Percentiles rank a stretch among this genome's conserved stretches.
These are phyloP conservation scores for Hydractinia echinata DNA, from an alignment of 30 jellyfish, hydroid and myxozoan species.

Conservation along the genomic window DNA sequence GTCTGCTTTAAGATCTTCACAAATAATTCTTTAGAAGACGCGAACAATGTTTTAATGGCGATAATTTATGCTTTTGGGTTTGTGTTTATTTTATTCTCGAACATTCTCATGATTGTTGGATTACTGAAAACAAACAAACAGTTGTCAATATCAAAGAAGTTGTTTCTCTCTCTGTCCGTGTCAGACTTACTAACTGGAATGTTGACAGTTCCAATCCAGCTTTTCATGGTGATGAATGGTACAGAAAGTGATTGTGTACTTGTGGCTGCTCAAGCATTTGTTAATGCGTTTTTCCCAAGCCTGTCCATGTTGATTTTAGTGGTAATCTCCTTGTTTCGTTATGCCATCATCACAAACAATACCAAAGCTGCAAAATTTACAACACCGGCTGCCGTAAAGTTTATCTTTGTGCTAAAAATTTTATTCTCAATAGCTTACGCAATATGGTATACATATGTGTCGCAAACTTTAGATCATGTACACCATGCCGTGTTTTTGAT, in stretches of 20 bases:
- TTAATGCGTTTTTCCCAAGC: slow-evolving; percentile 7
- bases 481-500: neutral
- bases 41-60: too few relatives aligned
- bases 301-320: slow-evolving; percentile 8
- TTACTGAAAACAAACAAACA: neutral
- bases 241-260: neutral
- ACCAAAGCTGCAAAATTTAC: neutral
- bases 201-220: neutral
- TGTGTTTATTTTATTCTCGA: neutral
- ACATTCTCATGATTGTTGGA: slow-evolving; percentile 8
- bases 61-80: neutral
- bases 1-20: too few relatives aligned
- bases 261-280: slow-evolving; percentile 1
- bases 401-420: neutral
- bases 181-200: neutral
- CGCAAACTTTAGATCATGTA: slow-evolving; percentile 3
- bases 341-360: neutral
- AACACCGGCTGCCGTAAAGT: neutral
- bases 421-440: neutral
- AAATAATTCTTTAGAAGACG: too few relatives aligned
- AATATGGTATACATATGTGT: neutral
- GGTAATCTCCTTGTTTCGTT: neutral
- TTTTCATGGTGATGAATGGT: neutral
- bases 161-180: slow-evolving; percentile 3
- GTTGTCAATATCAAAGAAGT: neutral